These are phyloP conservation scores for Clytia hemisphaerica DNA, from an alignment of 30 jellyfish, hydroid and myxozoan species.

Conservation along the genomic window DNA sequence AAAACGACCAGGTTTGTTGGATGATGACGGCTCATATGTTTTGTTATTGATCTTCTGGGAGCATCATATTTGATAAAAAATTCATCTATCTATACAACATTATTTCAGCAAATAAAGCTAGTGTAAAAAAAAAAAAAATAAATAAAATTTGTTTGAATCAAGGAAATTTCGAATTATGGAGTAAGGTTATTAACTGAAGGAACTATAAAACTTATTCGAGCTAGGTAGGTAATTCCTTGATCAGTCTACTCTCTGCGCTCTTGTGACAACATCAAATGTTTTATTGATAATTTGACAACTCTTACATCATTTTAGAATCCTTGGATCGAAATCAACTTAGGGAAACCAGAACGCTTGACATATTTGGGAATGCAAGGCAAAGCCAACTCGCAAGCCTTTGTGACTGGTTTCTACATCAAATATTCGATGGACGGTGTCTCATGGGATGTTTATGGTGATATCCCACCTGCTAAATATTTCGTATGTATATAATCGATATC, in stretches of 20 bases:
- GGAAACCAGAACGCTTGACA: slow-evolving; percentile 44
- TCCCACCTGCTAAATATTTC: slow-evolving; percentile 42
- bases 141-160: background rate
- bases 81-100: too few relatives aligned
- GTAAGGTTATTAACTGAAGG: too few relatives aligned
- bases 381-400: slow-evolving; percentile 40
- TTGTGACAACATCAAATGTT: background rate
- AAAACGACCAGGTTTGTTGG: slow-evolving; percentile 44
- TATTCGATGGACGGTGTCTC: slow-evolving; percentile 75
- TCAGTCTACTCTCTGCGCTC: background rate
- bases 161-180: background rate
- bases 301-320: slow-evolving; percentile 36
- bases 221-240: background rate
- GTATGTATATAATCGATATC: background rate
- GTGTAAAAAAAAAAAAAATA: background rate
- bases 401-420: slow-evolving; percentile 38
- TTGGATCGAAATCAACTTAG: slow-evolving; percentile 78
- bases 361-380: slow-evolving; percentile 74
- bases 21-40: too few relatives aligned
- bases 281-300: background rate
- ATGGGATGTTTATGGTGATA: slow-evolving; percentile 77
- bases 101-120: too few relatives aligned
- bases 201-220: background rate
- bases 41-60: too few relatives aligned
- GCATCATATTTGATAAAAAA: too few relatives aligned